Percentiles rank a stretch among this genome's conserved stretches.
These are phyloP conservation scores for Crematogaster levior DNA, from an alignment of 2,888 invertebrate species.

Conservation along the genomic window DNA sequence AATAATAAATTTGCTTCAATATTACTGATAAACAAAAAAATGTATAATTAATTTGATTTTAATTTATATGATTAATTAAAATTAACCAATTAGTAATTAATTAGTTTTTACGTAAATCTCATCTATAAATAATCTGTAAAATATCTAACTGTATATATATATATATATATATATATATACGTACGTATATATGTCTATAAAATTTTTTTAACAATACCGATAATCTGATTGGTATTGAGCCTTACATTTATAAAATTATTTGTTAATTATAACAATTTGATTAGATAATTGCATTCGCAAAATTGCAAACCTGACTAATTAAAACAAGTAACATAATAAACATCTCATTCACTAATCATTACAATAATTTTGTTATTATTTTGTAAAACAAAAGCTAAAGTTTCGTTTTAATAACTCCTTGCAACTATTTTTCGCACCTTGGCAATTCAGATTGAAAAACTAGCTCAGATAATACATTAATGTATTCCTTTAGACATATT, in stretches of 20 bases:
- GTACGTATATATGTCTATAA: background rate
- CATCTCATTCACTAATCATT: background rate
- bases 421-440: background rate
- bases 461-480: slow-evolving; percentile 1
- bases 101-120: slow-evolving; percentile 3
- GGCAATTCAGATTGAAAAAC: background rate
- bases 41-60: background rate
- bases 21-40: slow-evolving; percentile 9
- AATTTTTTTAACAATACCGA: background rate
- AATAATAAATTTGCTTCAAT: slow-evolving; percentile 33
- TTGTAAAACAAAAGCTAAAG: background rate
- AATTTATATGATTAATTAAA: background rate
- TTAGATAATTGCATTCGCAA: background rate
- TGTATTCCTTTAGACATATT: background rate
- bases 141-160: slow-evolving; percentile 3
- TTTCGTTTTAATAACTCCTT: background rate
- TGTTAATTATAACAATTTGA: slow-evolving; percentile 15
- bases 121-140: background rate
- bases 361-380: slow-evolving; percentile 1
- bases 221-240: background rate
- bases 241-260: background rate
- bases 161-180: background rate
- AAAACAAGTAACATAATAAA: background rate
- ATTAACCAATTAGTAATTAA: background rate
- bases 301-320: slow-evolving; percentile 1